Conservation (phyloP, 2,888 invertebrate genomes). For the Harpalus rubripes region DNA sequence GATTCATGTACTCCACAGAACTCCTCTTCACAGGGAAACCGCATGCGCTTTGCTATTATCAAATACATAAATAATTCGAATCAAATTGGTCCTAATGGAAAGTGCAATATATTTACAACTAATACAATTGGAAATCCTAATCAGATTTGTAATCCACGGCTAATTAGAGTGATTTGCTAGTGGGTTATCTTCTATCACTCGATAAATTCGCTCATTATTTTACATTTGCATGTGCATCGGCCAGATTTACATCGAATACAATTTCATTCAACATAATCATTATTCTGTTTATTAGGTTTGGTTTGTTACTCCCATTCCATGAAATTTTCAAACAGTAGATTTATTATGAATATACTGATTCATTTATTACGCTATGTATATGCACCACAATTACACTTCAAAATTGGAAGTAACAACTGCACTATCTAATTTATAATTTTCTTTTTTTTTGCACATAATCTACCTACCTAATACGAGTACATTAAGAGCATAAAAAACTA, state of each 20-base stretch:
- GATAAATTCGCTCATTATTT: constrained; percentile 29
- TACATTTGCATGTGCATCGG: constrained; percentile 20
- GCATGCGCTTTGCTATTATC: constrained; percentile 17
- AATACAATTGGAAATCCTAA: constrained; percentile 40
- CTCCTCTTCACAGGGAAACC: not conserved
- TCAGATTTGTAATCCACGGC: constrained; percentile 45
- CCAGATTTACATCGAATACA: constrained; percentile 5
- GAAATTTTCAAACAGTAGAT: constrained; percentile 15
- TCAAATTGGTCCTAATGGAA: constrained; percentile 43
- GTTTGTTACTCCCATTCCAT: constrained; percentile 16
- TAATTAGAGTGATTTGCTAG: constrained; percentile 27
- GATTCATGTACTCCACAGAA: constrained; percentile 2
- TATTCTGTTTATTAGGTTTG: constrained; percentile 23
- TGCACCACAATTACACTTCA: not conserved
- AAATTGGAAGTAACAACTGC: not conserved
- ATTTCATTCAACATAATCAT: constrained; percentile 31
- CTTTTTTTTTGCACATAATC: not conserved
- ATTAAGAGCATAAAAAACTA: too few relatives aligned
- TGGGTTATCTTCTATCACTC: constrained; percentile 32
- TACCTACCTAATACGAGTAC: too few relatives aligned
- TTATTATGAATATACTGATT: constrained; percentile 2
- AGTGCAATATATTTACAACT: constrained; percentile 42
- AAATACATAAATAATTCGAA: constrained; percentile 23
- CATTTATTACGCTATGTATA: not conserved
- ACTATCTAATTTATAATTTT: not conserved